phyloP scores from a whole-genome alignment of 1,140 invertebrate species.

The Aphaenogaster floridana region DNA sequence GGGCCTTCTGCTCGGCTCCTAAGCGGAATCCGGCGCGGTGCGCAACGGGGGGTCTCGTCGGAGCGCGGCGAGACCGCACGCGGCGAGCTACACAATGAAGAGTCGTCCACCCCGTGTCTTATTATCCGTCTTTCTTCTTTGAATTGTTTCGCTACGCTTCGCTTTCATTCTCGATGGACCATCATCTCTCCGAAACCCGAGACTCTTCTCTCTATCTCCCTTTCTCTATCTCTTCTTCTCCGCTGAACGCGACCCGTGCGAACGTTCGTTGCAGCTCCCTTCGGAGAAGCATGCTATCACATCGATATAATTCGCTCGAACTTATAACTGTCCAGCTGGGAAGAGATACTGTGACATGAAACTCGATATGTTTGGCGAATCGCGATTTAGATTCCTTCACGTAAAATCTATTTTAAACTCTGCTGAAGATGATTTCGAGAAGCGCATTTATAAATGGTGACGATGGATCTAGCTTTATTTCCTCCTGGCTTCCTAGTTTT shows the following conservation, averaged over 20 bases:
- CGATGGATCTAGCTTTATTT: not conserved
- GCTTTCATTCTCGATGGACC: conserved; percentile 53
- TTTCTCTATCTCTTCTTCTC: not conserved
- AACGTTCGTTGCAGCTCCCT: not conserved
- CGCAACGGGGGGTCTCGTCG: conserved; percentile 75
- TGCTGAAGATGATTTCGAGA: not conserved
- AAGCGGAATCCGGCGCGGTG: conserved; percentile 55
- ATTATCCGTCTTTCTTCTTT: conserved; percentile 59
- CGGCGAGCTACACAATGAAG: conserved; percentile 79
- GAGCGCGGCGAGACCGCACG: conserved; percentile 77
- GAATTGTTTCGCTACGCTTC: conserved; percentile 54
- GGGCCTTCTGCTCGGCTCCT: conserved; percentile 73
- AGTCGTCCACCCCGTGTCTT: conserved; percentile 50
- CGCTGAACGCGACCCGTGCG: not conserved
- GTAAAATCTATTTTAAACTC: conserved; percentile 42
- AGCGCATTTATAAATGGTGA: not conserved
- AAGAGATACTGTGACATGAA: conserved; percentile 42
- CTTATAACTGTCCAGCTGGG: not conserved
- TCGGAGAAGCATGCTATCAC: conserved; percentile 32
- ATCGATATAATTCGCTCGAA: conserved; percentile 44
- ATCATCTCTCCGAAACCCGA: conserved; percentile 55
- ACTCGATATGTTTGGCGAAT: not conserved
- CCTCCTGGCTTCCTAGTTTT: not conserved
- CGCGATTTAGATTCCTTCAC: conserved; percentile 9
- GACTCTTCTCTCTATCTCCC: not conserved